Evolutionary conservation across 2,888 invertebrate species (phyloP), one percentile per base, ranked within the genome.

Genomic region (Oxystoma pomonae): DNA sequence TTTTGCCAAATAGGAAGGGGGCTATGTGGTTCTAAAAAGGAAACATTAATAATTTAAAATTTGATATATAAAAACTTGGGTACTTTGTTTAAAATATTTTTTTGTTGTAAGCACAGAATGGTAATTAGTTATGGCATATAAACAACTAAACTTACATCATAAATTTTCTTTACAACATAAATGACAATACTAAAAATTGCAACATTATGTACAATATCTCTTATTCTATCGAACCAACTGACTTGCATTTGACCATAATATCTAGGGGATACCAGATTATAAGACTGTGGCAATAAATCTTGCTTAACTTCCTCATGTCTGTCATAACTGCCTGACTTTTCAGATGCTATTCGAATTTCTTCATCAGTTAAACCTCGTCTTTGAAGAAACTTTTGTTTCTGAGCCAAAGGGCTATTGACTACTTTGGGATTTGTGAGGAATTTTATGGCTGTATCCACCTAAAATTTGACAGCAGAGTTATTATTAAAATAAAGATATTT

Each of bases 371-470:
- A 81, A 56, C 93, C 93, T 79, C 93, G 92, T 73, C 86, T 85
- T 69, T 87, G 84, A 1, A 93, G 83, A 79, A 93, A 94, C 67
- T 88, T 85, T 76, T 91, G 90, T 74, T 92, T 93, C 77, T 92
- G 90, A 62, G 87, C 84, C 60, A 90, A 76, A 0, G 93, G 88
- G 72, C 91, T 92, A 69, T 86, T 83, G 59, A 87, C 85, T 1
- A 95, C 92, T 77, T 90, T 92, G n/a, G 90, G 90, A 81, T 94
- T 94, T 77, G 89, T 87, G 59, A 95, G 81, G 82, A 95, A 95
- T 74, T 91, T 92, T 1, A 94, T 86, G 2, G 94, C 94, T 16
- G 94, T 94, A 70, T 87, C 85, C 66, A 94, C 87, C 94, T 94
- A 78, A 20, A 83, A 79, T n/a, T n/a, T n/a, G n/a, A n/a, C n/a